Conservation (phyloP, 2,797 vertebrate species). For the Apogon talboti region DNA sequence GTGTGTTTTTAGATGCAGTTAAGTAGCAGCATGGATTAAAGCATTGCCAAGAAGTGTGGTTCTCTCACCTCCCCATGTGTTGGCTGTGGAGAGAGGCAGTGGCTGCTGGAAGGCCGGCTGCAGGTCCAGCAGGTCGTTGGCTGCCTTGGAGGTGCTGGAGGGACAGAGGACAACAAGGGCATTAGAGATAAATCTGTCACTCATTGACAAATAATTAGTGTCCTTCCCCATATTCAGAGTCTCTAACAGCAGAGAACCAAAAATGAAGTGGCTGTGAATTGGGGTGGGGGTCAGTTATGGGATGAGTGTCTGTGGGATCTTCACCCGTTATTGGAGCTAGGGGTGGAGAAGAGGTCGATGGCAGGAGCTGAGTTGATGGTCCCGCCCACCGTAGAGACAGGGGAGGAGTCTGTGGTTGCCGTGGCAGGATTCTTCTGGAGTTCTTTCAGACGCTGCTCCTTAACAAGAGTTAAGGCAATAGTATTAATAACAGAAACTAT, state of each 20-base stretch:
- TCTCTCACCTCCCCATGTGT: slow-evolving; percentile 95
- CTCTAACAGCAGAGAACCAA: background rate
- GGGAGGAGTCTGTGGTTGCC: slow-evolving; percentile 91
- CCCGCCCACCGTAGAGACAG: slow-evolving; percentile 86
- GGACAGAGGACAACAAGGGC: slow-evolving; percentile 24
- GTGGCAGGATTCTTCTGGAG: slow-evolving; percentile 91
- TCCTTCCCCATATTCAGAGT: background rate
- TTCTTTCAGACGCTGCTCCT: slow-evolving; percentile 96
- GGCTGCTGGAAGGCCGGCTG: slow-evolving; percentile 93
- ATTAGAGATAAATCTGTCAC: slow-evolving; percentile 31
- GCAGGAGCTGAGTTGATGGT: slow-evolving; percentile 88
- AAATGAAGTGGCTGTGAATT: background rate
- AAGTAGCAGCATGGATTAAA: background rate
- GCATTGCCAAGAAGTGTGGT: background rate
- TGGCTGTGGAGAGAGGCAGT: slow-evolving; percentile 86
- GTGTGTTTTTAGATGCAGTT: background rate
- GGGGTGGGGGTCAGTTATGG: background rate
- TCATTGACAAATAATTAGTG: slow-evolving; percentile 9
- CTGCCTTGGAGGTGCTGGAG: slow-evolving; percentile 90
- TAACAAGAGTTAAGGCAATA: background rate
- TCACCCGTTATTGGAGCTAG: slow-evolving; percentile 92
- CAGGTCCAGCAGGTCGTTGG: slow-evolving; percentile 94
- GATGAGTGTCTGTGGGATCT: background rate
- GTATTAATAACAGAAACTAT: slow-evolving; percentile 10
- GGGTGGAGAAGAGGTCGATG: slow-evolving; percentile 94